Evolutionary conservation across 2,797 vertebrate species (phyloP).

Genomic region (Zalophus californianus): DNA sequence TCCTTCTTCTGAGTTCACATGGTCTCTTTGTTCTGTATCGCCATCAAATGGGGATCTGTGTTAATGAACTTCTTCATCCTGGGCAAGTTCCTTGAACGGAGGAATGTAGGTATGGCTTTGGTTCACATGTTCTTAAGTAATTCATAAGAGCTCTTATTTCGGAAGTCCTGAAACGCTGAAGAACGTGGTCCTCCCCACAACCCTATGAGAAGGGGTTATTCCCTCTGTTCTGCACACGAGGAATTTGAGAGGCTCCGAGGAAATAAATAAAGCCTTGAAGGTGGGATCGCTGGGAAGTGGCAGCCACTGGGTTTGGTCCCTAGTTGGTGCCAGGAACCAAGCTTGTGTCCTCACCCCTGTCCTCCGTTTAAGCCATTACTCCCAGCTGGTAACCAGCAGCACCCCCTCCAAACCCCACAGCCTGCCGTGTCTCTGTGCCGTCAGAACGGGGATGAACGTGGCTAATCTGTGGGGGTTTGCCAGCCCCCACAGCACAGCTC

Average conservation of each 20-base stretch:
- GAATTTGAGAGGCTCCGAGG: neutral
- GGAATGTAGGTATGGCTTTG: neutral
- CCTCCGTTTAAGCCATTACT: neutral
- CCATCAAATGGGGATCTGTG: neutral
- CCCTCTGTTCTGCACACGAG: neutral
- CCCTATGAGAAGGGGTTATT: neutral
- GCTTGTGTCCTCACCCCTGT: neutral
- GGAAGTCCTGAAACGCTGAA: neutral
- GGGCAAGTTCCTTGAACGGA: neutral
- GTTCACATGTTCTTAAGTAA: neutral
- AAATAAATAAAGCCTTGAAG: neutral
- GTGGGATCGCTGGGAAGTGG: neutral
- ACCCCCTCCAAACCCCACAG: neutral
- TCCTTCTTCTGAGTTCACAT: neutral
- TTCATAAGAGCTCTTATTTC: neutral
- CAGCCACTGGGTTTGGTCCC: neutral
- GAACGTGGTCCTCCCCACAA: rapidly evolving
- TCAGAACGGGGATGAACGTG: neutral
- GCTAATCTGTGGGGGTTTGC: no score
- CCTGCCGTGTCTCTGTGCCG: neutral
- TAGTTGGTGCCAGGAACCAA: neutral
- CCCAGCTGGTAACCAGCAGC: neutral
- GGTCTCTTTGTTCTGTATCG: neutral
- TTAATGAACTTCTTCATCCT: neutral
- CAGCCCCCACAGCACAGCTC: neutral